Base-by-base conservation (phyloP, 1,140 invertebrate species). In the Leptinotarsa texana region DNA sequence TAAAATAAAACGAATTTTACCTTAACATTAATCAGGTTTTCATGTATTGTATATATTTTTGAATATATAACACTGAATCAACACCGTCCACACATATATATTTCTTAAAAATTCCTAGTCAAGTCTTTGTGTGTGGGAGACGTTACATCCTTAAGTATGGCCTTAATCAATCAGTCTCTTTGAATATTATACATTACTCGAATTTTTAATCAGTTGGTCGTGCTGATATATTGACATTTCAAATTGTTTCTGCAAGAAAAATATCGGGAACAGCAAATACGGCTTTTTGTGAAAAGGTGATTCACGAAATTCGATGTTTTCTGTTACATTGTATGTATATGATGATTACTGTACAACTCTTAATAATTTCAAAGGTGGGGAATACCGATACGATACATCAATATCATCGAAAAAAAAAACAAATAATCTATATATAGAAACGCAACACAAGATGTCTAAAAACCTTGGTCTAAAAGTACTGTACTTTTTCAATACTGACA, bases 151-250 rank as follows among this genome's bases (percentile, higher is more conserved):
- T 77, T 75, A 75, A 76, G 75, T 78, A 77, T 79, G 78, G 76
- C 78, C 78, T 65, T 51, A 69, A 70, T 75, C 69, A 73, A 72
- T 79, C 78, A 73, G 71, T 73, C 71, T 76, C 72, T 77, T 49
- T 22, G n/a, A 72, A 72, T 57, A 77, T 68, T 77, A 74, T 67
- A 74, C 75, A 65, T 71, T 73, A 65, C 27, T 57, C 51, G 13
- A 65, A 73, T 63, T 65, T 73, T 66, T 69, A 63, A 57, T 72
- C 72, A 42, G 75, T 77, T 75, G 72, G 72, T 42, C 65, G 63
- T 48, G 47, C 63, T 79, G 75, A 61, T 71, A 71, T 71, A 71
- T 27, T 24, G 69, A 62, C 51, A 24, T 22, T 13, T 71, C 69
- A 13, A 51, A 51, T 17, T 71, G 42, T 71, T 68, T 78, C 51